Base-by-base conservation (phyloP, 2,797 vertebrate species). In the Presbytis comata region DNA sequence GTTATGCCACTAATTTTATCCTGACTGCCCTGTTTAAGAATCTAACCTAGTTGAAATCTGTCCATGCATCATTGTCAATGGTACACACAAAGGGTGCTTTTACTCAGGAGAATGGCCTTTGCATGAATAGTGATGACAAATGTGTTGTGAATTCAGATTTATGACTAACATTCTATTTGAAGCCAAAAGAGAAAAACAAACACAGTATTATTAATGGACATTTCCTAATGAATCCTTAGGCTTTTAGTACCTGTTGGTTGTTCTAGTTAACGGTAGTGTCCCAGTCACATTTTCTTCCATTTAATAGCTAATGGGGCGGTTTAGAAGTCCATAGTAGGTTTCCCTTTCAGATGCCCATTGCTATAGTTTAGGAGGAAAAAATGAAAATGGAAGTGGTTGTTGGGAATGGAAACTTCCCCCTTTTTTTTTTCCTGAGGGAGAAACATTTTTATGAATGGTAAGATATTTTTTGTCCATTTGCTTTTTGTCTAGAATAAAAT, bases 11-110 rank as follows among this genome's bases (percentile, higher is more conserved):
- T 13, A 12, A 11, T 4, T 61, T 50, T 44, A 39, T 36, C 46
- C 46, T 1, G 10, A 74, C 5, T 44, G 48, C 4, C 26, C 10
- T 24, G 13, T 10, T 83, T 6, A 46, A 17, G 12, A 67, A 50
- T 8, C 16, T 48, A 39, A 57, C 39, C 5, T 1, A 14, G n/a
- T 11, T 59, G 19, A 11, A n/a, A 17, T 61, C 22, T 81, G 13
- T n/a, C 1, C 16, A 28, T 14, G 7, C 24, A 7, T 30, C n/a
- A 3, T 2, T 61, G 22, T 48, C 11, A 39, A 2, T 14, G 22
- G 16, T 8, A 84, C 3, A 9, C 6, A 14, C 12, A 55, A 74
- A 92, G 19, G 13, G 9, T 70, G 21, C 21, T 82, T 48, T 64
- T 72, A 48, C 17, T 24, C 28, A 67, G 61, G 26, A 70, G 7